Base-by-base conservation (phyloP, 1,140 invertebrate genomes). In the Cyrtorhinus lividipennis region DNA sequence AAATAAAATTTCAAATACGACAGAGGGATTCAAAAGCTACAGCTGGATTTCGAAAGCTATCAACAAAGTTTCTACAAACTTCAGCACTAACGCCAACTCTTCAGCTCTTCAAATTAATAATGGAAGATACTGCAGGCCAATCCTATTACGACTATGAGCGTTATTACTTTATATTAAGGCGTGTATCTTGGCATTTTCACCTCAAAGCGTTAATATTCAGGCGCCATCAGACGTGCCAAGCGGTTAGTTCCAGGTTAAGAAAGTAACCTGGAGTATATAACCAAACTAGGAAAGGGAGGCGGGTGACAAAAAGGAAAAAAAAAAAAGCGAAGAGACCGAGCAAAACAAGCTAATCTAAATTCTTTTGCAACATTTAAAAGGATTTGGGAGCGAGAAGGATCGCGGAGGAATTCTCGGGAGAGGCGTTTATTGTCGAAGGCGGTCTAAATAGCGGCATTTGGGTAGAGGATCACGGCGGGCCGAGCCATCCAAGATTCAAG, bases 381-480 rank as follows among this genome's bases (percentile, higher is more conserved):
- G 48, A 53, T 53, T 53, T 53, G 48, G 20, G 18, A 20, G 12
- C 8, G 48, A 20, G 8, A 53, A 20, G 8, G 48, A 22, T 12
- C 8, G 20, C 10, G 48, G 10, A 12, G 48, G 20, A 53, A 53
- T 53, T 53, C 48, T 53, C 48, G 48, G 20, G 48, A 53, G 48
- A 53, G 48, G 48, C 48, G 48, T 53, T 53, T 53, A 53, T 53
- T 53, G 48, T 53, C 10, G 48, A 53, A 53, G 48, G 48, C 48
- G 48, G 48, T 53, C 48, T 53, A 53, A 53, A 53, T 53, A 53
- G 48, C 48, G 48, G 48, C 48, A 53, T 53, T 53, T 53, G 48
- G 48, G 20, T 53, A 53, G 48, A 20, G 48, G 30, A 53, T 53
- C 48, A 53, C 48, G 48, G 48, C 10, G 10, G 20, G 20, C 12